A percentile compares a stretch with the other conserved stretches of the same genome.
Conservation (phyloP, 1,140 invertebrate genomes). For the Drosophila ficusphila region DNA sequence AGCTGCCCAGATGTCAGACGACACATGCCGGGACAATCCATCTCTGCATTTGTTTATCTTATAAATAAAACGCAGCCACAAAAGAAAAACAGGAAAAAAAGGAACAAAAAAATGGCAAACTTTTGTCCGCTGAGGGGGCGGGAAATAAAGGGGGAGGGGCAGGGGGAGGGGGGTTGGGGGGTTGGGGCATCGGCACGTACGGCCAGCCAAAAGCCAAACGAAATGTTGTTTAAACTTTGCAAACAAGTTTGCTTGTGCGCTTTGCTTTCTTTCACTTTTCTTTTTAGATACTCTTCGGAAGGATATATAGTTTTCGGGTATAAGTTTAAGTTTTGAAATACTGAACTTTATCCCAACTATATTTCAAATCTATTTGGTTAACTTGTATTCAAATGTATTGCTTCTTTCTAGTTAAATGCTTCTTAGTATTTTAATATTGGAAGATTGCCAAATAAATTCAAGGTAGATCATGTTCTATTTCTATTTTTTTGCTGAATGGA, state of each 20-base stretch:
- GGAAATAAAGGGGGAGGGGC: constrained; percentile 7
- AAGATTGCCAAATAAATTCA: no score
- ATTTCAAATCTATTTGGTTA: no score
- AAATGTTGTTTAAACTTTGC: constrained; percentile 83
- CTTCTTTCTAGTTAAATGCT: no score
- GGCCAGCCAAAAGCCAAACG: constrained; percentile 57
- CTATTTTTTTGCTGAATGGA: no score
- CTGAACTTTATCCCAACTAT: no score
- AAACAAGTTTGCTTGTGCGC: constrained; percentile 77
- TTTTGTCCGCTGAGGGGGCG: constrained; percentile 35
- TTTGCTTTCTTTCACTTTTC: constrained; percentile 45
- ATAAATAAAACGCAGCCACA: constrained; percentile 68
- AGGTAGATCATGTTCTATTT: no score
- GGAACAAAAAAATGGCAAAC: constrained; percentile 52
- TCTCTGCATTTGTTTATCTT: constrained; percentile 79
- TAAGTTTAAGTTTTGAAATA: neutral
- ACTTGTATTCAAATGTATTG: no score
- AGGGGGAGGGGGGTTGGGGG: neutral
- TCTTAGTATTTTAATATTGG: no score
- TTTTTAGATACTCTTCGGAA: constrained; percentile 19
- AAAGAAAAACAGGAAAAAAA: constrained; percentile 34
- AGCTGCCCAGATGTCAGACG: constrained; percentile 63
- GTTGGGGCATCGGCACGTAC: constrained; percentile 56
- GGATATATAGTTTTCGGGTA: neutral
- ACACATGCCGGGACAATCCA: constrained; percentile 72